Percentiles rank a stretch among this genome's conserved stretches.
These are phyloP conservation scores for Cherax quadricarinatus DNA, from an alignment of 1,140 invertebrate species.

Conservation along the genomic window DNA sequence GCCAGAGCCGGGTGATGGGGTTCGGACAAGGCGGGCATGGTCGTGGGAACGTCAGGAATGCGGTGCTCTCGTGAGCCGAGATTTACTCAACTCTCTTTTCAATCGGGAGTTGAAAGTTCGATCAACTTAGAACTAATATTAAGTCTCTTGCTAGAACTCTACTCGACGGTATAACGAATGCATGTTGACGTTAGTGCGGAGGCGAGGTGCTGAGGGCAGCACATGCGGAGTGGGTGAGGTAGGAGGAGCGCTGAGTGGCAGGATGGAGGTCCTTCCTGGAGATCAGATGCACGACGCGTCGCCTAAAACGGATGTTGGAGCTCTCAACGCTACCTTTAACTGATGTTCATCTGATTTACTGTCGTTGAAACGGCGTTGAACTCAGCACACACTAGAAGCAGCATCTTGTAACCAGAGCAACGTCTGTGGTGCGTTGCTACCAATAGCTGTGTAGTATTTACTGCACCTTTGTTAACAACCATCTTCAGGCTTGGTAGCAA, in stretches of 20 bases:
- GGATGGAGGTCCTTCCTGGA: not conserved
- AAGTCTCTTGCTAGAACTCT: not conserved
- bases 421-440: too few relatives aligned
- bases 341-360: not conserved
- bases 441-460: too few relatives aligned
- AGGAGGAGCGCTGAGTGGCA: too few relatives aligned
- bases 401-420: too few relatives aligned
- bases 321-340: too few relatives aligned
- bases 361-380: too few relatives aligned
- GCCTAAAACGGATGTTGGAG: constrained; percentile 2
- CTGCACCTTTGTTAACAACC: too few relatives aligned
- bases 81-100: constrained; percentile 15
- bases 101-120: not conserved
- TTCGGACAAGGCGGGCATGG: constrained; percentile 42
- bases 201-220: too few relatives aligned
- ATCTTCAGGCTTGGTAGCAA: too few relatives aligned
- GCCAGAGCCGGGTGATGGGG: not conserved
- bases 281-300: constrained; percentile 26
- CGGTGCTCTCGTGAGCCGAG: constrained; percentile 19
- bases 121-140: not conserved
- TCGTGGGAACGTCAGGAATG: constrained; percentile 48
- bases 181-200: not conserved
- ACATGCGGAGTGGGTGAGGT: not conserved
- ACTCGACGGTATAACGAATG: not conserved
- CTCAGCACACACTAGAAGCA: too few relatives aligned